Conservation (phyloP, 2,113 vertebrate genomes). For the Periophthalmodon schlosseri region DNA sequence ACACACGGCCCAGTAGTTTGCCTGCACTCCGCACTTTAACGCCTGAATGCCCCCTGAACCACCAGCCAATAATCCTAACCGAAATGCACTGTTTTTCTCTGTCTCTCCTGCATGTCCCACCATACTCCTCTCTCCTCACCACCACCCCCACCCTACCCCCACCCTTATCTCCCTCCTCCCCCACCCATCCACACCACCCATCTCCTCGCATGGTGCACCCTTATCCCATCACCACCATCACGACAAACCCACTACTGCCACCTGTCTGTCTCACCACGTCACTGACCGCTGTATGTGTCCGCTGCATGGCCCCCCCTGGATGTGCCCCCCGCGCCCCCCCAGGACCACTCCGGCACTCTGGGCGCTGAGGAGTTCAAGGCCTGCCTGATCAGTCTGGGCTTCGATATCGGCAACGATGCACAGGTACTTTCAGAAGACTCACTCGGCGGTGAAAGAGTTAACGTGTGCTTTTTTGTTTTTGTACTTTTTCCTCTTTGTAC, state of each 20-base stretch:
- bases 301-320: conserved; percentile 83
- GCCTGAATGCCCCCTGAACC: conserved; percentile 62
- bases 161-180: conserved; percentile 15
- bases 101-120: conserved; percentile 81
- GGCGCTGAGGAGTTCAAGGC: conserved; percentile 99
- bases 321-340: conserved; percentile 68
- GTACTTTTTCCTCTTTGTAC: conserved; percentile 14
- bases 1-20: conserved; percentile 48
- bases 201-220: conserved; percentile 70
- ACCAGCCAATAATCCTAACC: conserved; percentile 69
- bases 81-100: conserved; percentile 75
- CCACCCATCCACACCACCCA: background rate
- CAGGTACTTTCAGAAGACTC: conserved; percentile 87
- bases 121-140: conserved; percentile 56
- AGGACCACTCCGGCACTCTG: conserved; percentile 99
- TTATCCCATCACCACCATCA: conserved; percentile 69
- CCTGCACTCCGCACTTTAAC: conserved; percentile 73
- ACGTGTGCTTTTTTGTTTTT: conserved; percentile 50
- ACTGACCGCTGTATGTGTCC: conserved; percentile 73
- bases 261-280: conserved; percentile 63
- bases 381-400: conserved; percentile 99
- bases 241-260: conserved; percentile 37
- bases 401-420: conserved; percentile 99
- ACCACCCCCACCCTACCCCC: conserved; percentile 76
- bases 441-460: conserved; percentile 57